Base-by-base conservation (phyloP, 1,140 invertebrate genomes). In the Drosophila virilis region DNA sequence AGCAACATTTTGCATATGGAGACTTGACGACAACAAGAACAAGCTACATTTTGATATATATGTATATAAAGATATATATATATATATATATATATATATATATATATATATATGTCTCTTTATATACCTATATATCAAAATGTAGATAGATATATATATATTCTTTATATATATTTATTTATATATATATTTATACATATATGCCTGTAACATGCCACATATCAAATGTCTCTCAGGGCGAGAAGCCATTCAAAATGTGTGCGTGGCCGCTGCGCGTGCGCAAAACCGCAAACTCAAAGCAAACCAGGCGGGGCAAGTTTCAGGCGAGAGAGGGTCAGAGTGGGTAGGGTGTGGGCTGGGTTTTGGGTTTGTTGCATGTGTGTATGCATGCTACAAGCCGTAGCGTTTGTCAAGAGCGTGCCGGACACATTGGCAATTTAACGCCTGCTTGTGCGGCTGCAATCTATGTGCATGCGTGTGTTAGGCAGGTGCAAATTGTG, bases 221-320 rank as follows among this genome's bases (percentile, higher is more conserved):
- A 80, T 85, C 77, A 71, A 70, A 68, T 84, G 70, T 74, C 79
- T 58, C 35, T n/a, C 6, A 33, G 35, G 32, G 42, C 28, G 52
- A 35, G 81, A 86, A 85, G 82, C 82, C 81, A 72, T 86, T 76
- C 52, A 78, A 80, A 66, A 66, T n/a, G 33, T 77, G 71, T 62
- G 80, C 78, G 64, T 50, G 77, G 50, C 48, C 17, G 82, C 64
- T 88, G 80, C 83, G 82, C 82, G 83, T 82, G 82, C 82, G 82
- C 76, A 86, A 77, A 80, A 83, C 80, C 80, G 33, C 80, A 88
- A 68, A 46, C 37, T 17, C 13, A 52, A 66, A 57, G 48, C 48
- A 10, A 10, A 2, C 28, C 22, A 22, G 22, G 22, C 4, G 22
- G 22, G 4, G 74, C 64, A 64, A 33, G 48, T 28, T 2, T 12